Evolutionary conservation across 2,888 invertebrate species (phyloP).

Genomic region (Blera fallax): DNA sequence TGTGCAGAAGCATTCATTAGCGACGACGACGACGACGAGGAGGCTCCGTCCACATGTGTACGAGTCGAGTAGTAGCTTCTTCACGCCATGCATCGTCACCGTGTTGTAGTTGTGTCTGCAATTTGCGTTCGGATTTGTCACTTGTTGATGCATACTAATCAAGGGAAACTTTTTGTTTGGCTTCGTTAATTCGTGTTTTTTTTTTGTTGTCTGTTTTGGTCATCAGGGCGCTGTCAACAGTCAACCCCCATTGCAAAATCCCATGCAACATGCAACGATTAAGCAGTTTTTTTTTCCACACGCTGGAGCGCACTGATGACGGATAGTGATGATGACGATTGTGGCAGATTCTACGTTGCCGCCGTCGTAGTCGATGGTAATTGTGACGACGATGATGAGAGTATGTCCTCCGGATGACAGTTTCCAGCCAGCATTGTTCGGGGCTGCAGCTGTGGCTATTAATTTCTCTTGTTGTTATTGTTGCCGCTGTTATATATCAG

Average conservation of each 20-base stretch:
- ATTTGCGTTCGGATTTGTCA: conserved; percentile 67
- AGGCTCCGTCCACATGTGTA: no score
- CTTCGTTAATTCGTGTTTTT: neutral
- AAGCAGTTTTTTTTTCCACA: neutral
- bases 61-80: conserved; percentile 5
- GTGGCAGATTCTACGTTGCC: no score
- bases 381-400: conserved; percentile 20
- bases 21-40: neutral
- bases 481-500: conserved; percentile 4
- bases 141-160: conserved; percentile 69
- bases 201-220: conserved; percentile 18
- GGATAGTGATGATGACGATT: conserved; percentile 30
- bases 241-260: conserved; percentile 7
- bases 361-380: conserved; percentile 2
- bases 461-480: conserved; percentile 30
- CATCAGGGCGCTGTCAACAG: conserved; percentile 25
- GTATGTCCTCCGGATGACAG: conserved; percentile 16
- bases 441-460: conserved; percentile 15
- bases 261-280: conserved; percentile 32
- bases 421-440: conserved; percentile 3
- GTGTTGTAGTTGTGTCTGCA: conserved; percentile 22
- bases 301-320: conserved; percentile 11
- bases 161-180: conserved; percentile 49
- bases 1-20: conserved; percentile 33
- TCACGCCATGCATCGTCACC: conserved; percentile 18